Percentiles rank a stretch among this genome's conserved stretches.
These are phyloP conservation scores for Zaprionus tsacasi DNA, from an alignment of 1,140 invertebrate genomes.

Conservation along the genomic window DNA sequence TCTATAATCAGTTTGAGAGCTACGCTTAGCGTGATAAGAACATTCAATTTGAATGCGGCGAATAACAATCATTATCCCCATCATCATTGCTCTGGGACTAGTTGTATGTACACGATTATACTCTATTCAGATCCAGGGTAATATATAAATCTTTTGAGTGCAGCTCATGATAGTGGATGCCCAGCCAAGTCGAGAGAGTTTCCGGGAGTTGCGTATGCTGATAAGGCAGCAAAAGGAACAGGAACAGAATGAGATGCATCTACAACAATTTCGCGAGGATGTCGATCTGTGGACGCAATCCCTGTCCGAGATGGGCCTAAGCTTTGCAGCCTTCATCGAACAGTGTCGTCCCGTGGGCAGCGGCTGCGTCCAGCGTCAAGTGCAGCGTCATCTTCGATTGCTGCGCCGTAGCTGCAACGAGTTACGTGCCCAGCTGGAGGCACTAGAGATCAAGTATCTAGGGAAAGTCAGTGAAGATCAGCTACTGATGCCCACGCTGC, in stretches of 20 bases:
- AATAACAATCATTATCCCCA: conserved; percentile 19
- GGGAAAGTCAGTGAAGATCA: conserved; percentile 29
- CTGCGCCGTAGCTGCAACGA: conserved; percentile 38
- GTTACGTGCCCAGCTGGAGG: conserved; percentile 39
- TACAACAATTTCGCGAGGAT: conserved; percentile 36
- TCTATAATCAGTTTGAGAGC: conserved; percentile 54
- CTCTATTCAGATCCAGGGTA: neutral
- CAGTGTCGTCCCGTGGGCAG: conserved; percentile 45
- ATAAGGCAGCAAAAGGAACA: conserved; percentile 30
- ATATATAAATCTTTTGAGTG: neutral
- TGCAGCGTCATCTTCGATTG: conserved; percentile 38
- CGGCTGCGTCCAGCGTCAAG: conserved; percentile 26
- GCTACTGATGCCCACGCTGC: conserved; percentile 33
- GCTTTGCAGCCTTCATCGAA: conserved; percentile 38
- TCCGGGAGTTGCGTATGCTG: conserved; percentile 45
- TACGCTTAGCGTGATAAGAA: conserved; percentile 55
- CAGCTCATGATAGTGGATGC: conserved; percentile 26
- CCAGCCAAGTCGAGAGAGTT: conserved; percentile 27
- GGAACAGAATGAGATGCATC: neutral
- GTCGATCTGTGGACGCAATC: conserved; percentile 31
- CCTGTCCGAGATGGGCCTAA: conserved; percentile 28
- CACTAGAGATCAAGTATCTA: conserved; percentile 37
- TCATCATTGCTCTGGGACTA: conserved; percentile 25
- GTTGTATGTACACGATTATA: conserved; percentile 27
- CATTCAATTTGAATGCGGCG: conserved; percentile 37